Percentiles rank a stretch among this genome's conserved stretches.
phyloP scores from a whole-genome alignment of 2,797 vertebrate genomes.

The Pseudopleuronectes americanus region DNA sequence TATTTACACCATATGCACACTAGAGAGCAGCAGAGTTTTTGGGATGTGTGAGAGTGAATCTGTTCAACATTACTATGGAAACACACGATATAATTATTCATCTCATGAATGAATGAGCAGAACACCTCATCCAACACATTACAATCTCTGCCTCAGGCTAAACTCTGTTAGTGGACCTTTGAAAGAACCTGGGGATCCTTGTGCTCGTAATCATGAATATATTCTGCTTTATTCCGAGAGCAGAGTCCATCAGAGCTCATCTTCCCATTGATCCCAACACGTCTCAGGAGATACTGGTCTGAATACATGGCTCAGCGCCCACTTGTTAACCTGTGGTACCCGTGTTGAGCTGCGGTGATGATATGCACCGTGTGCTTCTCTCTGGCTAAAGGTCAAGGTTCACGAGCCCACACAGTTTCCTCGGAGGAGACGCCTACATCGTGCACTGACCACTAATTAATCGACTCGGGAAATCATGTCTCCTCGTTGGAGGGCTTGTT shows the following conservation, averaged over 20 bases:
- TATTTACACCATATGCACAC: conserved; percentile 14
- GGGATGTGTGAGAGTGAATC: not conserved
- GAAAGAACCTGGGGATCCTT: not conserved
- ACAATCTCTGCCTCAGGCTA: conserved; percentile 6
- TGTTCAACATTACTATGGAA: conserved; percentile 57
- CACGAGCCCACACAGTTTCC: conserved; percentile 47
- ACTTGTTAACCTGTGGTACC: conserved; percentile 24
- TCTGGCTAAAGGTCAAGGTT: conserved; percentile 27
- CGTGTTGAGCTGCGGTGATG: not conserved
- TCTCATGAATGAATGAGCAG: not conserved
- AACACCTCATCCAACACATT: not conserved
- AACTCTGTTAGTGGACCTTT: not conserved
- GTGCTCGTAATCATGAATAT: not conserved
- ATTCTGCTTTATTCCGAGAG: not conserved
- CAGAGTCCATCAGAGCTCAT: not conserved
- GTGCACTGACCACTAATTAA: conserved; percentile 7
- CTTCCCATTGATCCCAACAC: conserved; percentile 8
- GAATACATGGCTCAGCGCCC: conserved; percentile 10
- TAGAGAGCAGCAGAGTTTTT: conserved; percentile 57
- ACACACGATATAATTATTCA: conserved; percentile 13
- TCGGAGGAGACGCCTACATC: not conserved
- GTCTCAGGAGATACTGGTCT: conserved; percentile 11
- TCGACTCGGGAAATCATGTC: not conserved
- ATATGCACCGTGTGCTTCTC: not conserved
- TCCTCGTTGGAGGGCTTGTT: not conserved